Base-by-base conservation (phyloP, 2,888 invertebrate genomes). In the Oscheius onirici region DNA sequence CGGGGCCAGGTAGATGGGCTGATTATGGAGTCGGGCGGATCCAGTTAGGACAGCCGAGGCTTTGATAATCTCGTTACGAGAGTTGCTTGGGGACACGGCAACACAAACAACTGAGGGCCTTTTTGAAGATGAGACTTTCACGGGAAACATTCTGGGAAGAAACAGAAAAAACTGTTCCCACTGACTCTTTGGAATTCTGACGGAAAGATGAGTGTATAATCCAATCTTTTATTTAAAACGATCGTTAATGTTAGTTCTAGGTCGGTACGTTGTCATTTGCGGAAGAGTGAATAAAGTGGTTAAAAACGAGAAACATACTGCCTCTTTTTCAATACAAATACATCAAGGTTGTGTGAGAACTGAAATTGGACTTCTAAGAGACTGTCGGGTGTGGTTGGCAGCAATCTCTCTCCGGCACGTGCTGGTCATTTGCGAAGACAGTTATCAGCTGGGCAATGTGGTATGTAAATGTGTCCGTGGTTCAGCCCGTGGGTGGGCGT, bases 401-500 rank as follows among this genome's bases (percentile, higher is more conserved):
- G 49, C 22, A 17, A 49, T 49, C 22, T 49, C 8, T 49, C 49
- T 22, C 49, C 20, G 5, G 34, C 34, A 8, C 8, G 34, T 34
- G 34, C 34, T 34, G 34, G 8, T 34, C 34, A 34, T 34, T 34
- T 34, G 34, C 34, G 34, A 34, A 52, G 66, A 54, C 54, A 43
- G 52, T 66, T 66, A 66, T 66, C 66, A 61, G 49, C 49, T 28
- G 44, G 34, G 34, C 34, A 34, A 34, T 34, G 34, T 46, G 41
- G 66, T 66, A 66, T 66, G 51, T 40, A 66, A 66, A 66, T 66
- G 66, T 66, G 61, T 34, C 44, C n/a, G 61, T 46, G 52, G 40
- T 28, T 40, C 22, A 15, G 58, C 8, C 40, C 17, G 17, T 24
- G 58, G 58, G 22, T 58, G 58, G 58, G 54, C 54, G 54, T 22